A percentile compares a stretch with the other conserved stretches of the same genome.
Evolutionary conservation across 2,888 invertebrate genomes (phyloP).

Genomic region (Ramazzottius varieornatus): DNA sequence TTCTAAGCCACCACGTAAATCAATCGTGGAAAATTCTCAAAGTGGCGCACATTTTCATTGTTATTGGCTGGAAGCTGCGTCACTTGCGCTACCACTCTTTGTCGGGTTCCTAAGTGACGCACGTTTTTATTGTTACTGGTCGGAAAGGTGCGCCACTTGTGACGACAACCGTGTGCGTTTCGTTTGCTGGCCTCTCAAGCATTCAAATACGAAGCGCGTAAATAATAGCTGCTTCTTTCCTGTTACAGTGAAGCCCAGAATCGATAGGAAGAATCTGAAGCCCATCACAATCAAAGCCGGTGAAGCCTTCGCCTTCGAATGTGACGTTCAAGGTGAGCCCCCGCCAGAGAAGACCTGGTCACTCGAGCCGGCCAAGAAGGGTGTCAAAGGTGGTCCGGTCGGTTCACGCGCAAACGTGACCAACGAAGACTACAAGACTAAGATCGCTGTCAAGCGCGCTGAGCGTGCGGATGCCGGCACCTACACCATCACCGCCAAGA

Average conservation of each 20-base stretch:
- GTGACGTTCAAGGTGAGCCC: slow-evolving; percentile 74
- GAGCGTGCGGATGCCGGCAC: slow-evolving; percentile 55
- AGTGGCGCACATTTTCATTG: no score
- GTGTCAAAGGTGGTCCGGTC: slow-evolving; percentile 27
- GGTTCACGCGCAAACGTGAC: slow-evolving; percentile 44
- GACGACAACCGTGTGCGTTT: no score
- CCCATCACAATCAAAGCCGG: slow-evolving; percentile 62
- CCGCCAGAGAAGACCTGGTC: slow-evolving; percentile 29
- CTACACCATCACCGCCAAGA: slow-evolving; percentile 69
- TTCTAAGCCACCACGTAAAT: no score
- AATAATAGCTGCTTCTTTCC: no score
- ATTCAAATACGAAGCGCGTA: no score
- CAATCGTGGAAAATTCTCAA: no score
- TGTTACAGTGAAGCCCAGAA: slow-evolving; percentile 63
- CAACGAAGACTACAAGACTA: slow-evolving; percentile 69
- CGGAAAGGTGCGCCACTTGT: no score
- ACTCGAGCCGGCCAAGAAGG: slow-evolving; percentile 6
- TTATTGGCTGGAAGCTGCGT: no score
- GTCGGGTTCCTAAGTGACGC: no score
- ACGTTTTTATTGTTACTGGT: no score
- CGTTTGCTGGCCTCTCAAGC: no score
- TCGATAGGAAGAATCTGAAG: slow-evolving; percentile 65
- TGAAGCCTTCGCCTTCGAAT: slow-evolving; percentile 54
- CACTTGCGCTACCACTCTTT: no score
- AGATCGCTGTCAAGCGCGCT: slow-evolving; percentile 48